Evolutionary conservation across 2,797 vertebrate species (phyloP).

Genomic region (Gallinago stenura): DNA sequence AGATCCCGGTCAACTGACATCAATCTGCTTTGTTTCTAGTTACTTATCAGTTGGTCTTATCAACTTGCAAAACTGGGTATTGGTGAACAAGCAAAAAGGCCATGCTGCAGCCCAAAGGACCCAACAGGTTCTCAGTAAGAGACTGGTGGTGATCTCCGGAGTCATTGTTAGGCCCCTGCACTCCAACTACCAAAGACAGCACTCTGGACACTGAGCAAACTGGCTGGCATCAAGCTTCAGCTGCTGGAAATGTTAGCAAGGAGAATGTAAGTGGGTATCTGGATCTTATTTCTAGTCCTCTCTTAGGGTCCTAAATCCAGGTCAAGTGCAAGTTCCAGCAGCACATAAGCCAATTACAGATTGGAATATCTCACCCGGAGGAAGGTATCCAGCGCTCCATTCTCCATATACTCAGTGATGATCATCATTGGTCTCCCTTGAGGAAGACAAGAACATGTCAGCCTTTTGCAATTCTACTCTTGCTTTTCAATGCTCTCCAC

Average conservation of each 20-base stretch:
- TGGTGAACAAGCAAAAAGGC: not conserved
- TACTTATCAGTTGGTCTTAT: not conserved
- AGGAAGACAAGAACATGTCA: conserved; percentile 18
- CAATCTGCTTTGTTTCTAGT: not conserved
- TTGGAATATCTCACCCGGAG: conserved; percentile 75
- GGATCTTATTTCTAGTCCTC: not conserved
- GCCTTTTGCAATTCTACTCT: not conserved
- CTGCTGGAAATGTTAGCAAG: not conserved
- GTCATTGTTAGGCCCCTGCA: not conserved
- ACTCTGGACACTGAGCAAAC: not conserved
- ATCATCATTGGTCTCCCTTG: conserved; percentile 85
- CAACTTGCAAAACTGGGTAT: not conserved
- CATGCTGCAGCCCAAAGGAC: not conserved
- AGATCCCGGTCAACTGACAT: not conserved
- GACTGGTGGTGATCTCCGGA: not conserved
- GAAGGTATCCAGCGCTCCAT: conserved; percentile 83
- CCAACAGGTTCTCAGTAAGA: not conserved
- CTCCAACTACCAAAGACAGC: not conserved
- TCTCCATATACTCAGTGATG: conserved; percentile 85
- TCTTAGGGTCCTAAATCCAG: not conserved
- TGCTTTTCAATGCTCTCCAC: not conserved
- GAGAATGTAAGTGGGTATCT: not conserved
- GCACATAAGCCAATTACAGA: not conserved
- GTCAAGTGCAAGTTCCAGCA: not conserved
- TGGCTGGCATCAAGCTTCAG: not conserved